A percentile compares a stretch with the other conserved stretches of the same genome.
Conservation (phyloP, 2,797 vertebrate species). For the Clarias pachynema region DNA sequence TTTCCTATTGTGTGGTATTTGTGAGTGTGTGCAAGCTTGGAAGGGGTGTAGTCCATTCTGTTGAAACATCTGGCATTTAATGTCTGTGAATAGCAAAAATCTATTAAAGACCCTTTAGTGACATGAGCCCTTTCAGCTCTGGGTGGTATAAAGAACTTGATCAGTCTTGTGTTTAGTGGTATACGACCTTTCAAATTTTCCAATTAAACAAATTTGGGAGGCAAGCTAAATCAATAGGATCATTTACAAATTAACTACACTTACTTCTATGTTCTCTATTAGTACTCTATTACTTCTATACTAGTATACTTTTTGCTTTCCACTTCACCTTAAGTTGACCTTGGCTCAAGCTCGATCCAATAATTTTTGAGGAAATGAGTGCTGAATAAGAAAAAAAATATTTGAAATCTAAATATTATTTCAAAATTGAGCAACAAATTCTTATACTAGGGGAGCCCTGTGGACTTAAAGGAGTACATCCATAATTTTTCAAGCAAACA, state of each 20-base stretch:
- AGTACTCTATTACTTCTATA: no score
- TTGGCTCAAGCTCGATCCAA: background rate
- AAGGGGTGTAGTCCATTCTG: slow-evolving; percentile 18
- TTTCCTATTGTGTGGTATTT: slow-evolving; percentile 31
- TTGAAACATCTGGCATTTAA: slow-evolving; percentile 43
- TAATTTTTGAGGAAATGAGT: background rate
- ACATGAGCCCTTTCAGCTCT: slow-evolving; percentile 3
- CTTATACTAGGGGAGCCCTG: background rate
- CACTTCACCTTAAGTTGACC: background rate
- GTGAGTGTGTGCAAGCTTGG: slow-evolving; percentile 24
- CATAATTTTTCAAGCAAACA: background rate
- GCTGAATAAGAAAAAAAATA: background rate
- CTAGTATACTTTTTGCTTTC: background rate
- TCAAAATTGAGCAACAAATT: background rate
- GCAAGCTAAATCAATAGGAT: background rate
- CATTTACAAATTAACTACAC: background rate
- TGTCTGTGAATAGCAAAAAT: slow-evolving; percentile 12
- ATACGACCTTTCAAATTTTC: background rate
- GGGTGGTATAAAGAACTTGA: slow-evolving; percentile 2
- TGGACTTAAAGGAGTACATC: background rate
- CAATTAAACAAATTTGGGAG: background rate
- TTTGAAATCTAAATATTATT: background rate
- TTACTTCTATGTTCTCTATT: background rate
- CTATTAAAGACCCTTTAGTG: slow-evolving; percentile 15
- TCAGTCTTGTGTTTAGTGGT: background rate